Evolutionary conservation across 2,113 vertebrate species (phyloP), one percentile per base, ranked within the genome.

Genomic region (Tauraco erythrolophus): DNA sequence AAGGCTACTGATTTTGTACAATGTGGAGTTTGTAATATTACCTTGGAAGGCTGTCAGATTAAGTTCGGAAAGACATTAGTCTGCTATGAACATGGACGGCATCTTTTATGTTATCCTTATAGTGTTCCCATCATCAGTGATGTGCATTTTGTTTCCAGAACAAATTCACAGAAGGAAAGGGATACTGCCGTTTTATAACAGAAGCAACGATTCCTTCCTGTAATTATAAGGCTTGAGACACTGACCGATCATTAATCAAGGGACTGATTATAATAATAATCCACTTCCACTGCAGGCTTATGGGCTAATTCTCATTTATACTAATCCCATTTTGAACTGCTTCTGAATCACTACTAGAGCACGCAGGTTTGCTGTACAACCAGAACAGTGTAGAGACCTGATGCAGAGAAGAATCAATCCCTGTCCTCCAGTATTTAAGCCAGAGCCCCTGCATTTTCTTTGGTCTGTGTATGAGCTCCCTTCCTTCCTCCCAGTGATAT

Each of bases 221-320:
- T 91, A 94, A 94, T 94, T 90, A 92, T 72, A 85, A 90, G 62
- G 11, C 3, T 0, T 89, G 75, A 89, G 69, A 72, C 30, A 76
- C 41, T 72, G 89, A 71, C 53, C 95, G 92, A 92, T 92, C 56
- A 83, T 97, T 93, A 95, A 93, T 96, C 88, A 95, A 66, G 75
- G 37, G 58, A 46, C 58, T 88, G 54, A 80, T 88, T 92, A 85
- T 81, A 84, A 83, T 83, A 94, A 92, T 95, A 96, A 92, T 70
- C 70, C 75, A 87, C 69, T 92, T 95, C 51, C 39, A 86, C 60
- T 86, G 43, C 62, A 94, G 65, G 8, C 9, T 81, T 46, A 62
- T 56, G 57, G 72, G n/a, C 43, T 93, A 93, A 94, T 95, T 95
- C 71, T 89, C 76, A 68, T 92, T 92, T 92, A 61, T 89, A 81